Base-by-base conservation (phyloP, 1,140 invertebrate species). In the Aricia agestis region DNA sequence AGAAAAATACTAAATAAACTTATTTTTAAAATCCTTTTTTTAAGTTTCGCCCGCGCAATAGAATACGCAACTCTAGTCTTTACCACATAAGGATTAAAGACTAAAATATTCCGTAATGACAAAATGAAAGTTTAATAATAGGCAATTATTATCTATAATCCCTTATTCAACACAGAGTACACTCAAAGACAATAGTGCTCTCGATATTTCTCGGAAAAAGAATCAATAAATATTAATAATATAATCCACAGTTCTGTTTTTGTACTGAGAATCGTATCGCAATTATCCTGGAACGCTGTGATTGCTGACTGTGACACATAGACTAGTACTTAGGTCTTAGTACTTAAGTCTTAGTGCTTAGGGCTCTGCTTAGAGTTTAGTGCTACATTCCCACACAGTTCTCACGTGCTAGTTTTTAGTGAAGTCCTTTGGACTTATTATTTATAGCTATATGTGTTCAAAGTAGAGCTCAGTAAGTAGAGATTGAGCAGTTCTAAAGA, bases 261-360 rank as follows among this genome's bases (percentile, higher is more conserved):
- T 32, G 25, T 11, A n/a, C 17, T 6, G 31, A 41, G 6, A 15
- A 61, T 61, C 32, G 17, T 69, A 36, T 25, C 57, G 68, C 31
- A 69, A 69, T 69, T 69, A 41, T 57, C 31, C 25, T 69, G 68
- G 68, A 69, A 69, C 59, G 68, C 57, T 61, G 31, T 59, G 57
- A 69, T 59, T 58, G 68, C 57, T 13, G 45, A 52, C 45, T 52
- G 45, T 52, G 45, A 52, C 45, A 45, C 42, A 45, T 45, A 45
- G 42, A 13, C 42, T 13, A 52, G 45, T 52, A 13, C 45, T 15
- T 52, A 52, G 45, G 6, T 11, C 45, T 52, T 52, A 52, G 45
- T 13, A 52, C 45, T 52, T 15, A 11, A 15, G 11, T 6, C 45
- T 52, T 4, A 52, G 45, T 13, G 11, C 45, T 52, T 36, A 36